Conservation (phyloP, 1,140 invertebrate species). For the Heliconius eleuchia region DNA sequence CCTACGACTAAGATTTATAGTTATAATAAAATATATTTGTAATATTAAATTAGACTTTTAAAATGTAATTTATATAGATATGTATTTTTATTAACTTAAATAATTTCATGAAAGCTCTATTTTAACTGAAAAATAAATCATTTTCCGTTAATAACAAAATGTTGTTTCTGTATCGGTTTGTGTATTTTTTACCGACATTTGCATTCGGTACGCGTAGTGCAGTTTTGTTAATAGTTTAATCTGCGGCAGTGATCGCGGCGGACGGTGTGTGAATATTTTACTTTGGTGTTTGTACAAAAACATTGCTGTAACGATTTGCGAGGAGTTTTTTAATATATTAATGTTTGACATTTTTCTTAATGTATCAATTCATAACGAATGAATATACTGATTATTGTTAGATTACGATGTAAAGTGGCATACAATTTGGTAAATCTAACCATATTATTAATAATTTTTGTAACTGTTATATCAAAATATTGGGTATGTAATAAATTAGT, state of each 20-base stretch:
- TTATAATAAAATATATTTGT: too few species aligned
- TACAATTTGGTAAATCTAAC: neutral
- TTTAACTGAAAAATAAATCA: neutral
- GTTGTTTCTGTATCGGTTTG: neutral
- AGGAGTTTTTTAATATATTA: neutral
- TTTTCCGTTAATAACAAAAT: neutral
- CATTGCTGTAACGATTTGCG: slow-evolving; percentile 1
- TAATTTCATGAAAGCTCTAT: neutral
- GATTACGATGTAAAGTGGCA: too few species aligned
- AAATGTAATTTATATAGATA: too few species aligned
- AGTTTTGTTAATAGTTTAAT: slow-evolving; percentile 66
- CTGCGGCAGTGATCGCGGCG: slow-evolving; percentile 47
- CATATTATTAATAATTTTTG: neutral
- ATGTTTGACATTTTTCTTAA: neutral
- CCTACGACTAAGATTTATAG: too few species aligned
- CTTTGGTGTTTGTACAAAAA: slow-evolving; percentile 30
- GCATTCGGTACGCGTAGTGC: slow-evolving; percentile 18
- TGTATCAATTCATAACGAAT: neutral
- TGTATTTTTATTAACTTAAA: neutral
- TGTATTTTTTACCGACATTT: slow-evolving; percentile 17
- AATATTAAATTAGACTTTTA: too few species aligned
- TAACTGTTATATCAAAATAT: neutral
- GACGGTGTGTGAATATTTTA: slow-evolving; percentile 55
- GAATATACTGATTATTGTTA: too few species aligned
- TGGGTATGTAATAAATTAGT: neutral